phyloP scores from a whole-genome alignment of 2,888 invertebrate species.

The Epistrophe grossulariae region DNA sequence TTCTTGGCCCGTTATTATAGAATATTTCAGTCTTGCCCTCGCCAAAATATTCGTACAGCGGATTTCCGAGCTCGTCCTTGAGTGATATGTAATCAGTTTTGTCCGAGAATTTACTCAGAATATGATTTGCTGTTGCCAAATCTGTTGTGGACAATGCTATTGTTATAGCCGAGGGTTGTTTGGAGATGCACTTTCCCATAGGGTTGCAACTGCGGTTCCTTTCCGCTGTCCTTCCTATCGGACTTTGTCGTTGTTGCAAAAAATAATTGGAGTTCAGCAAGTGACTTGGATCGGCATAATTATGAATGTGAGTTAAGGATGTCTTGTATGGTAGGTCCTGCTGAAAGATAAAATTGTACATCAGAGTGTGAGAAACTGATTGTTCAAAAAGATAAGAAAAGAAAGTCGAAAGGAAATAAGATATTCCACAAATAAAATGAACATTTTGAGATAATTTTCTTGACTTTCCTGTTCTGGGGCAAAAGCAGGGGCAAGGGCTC shows the following conservation, averaged over 20 bases:
- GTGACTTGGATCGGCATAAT: not conserved
- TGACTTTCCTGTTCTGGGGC: not conserved
- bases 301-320: not conserved
- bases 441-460: not conserved
- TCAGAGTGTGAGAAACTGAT: not conserved
- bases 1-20: slow-evolving; percentile 39
- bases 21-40: slow-evolving; percentile 57
- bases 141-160: slow-evolving; percentile 82
- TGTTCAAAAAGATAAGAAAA: not conserved
- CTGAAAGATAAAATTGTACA: not conserved
- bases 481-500: no score
- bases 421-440: no score
- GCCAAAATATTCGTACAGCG: slow-evolving; percentile 78
- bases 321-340: slow-evolving; percentile 33
- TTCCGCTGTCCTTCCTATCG: slow-evolving; percentile 17
- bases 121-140: slow-evolving; percentile 79
- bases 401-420: not conserved
- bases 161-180: slow-evolving; percentile 82
- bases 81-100: slow-evolving; percentile 78
- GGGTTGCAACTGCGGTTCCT: slow-evolving; percentile 72
- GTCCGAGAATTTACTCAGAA: slow-evolving; percentile 78
- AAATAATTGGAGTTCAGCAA: slow-evolving; percentile 9
- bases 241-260: slow-evolving; percentile 35
- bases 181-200: slow-evolving; percentile 84
- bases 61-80: slow-evolving; percentile 78